A percentile compares a stretch with the other conserved stretches of the same genome.
These are phyloP conservation scores for Ptychoptera albimana DNA, from an alignment of 2,888 invertebrate genomes.

Conservation along the genomic window DNA sequence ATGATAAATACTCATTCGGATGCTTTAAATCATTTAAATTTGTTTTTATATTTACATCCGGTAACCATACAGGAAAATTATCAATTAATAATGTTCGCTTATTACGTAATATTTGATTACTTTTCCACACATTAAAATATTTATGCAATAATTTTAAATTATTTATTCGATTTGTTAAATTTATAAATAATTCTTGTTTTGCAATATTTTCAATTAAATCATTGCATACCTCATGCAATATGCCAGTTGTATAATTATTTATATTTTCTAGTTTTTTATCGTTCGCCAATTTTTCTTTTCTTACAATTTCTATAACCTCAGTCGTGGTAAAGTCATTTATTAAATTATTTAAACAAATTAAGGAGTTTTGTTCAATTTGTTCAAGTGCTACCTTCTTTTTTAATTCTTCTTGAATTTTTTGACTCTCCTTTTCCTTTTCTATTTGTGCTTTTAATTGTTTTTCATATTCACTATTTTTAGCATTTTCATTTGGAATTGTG, in stretches of 20 bases:
- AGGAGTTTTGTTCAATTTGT: slow-evolving; percentile 8
- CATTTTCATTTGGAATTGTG: background rate
- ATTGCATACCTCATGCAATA: slow-evolving; percentile 15
- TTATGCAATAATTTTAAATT: slow-evolving; percentile 23
- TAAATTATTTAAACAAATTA: slow-evolving; percentile 4
- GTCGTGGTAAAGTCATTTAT: slow-evolving; percentile 1
- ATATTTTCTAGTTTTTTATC: slow-evolving; percentile 14
- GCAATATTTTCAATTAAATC: slow-evolving; percentile 23
- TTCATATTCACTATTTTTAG: slow-evolving; percentile 6
- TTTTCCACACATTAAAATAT: slow-evolving; percentile 33
- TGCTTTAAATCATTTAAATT: slow-evolving; percentile 21
- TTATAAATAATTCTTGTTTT: slow-evolving; percentile 23
- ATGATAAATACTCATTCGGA: slow-evolving; percentile 12
- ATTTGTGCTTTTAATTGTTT: slow-evolving; percentile 9
- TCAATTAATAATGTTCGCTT: slow-evolving; percentile 35
- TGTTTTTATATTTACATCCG: slow-evolving; percentile 18
- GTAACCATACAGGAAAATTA: slow-evolving; percentile 37
- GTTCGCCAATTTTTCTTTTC: slow-evolving; percentile 16
- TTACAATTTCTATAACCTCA: slow-evolving; percentile 15
- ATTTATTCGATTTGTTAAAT: slow-evolving; percentile 24
- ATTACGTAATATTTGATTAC: slow-evolving; percentile 24
- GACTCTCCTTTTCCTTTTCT: slow-evolving; percentile 12
- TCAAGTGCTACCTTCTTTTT: slow-evolving; percentile 9
- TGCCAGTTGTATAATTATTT: slow-evolving; percentile 11
- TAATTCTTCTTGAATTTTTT: slow-evolving; percentile 11